Evolutionary conservation across 2,888 invertebrate genomes (phyloP).

Genomic region (Odontocerum albicorne): DNA sequence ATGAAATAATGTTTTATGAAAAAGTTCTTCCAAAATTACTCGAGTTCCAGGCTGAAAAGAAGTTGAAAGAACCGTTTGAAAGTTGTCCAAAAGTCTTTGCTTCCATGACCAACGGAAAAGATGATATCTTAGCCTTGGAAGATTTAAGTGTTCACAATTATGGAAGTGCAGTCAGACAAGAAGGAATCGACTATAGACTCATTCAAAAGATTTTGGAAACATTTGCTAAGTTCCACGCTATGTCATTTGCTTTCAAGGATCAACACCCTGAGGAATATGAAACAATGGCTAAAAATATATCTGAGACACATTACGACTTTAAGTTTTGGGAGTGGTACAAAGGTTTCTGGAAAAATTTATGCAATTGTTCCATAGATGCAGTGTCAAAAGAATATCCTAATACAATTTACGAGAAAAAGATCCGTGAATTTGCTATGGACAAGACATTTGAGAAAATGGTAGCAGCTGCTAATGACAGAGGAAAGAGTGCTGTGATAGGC

Average conservation of each 20-base stretch:
- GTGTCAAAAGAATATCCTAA: constrained; percentile 64
- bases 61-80: constrained; percentile 52
- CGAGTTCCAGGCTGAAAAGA: constrained; percentile 48
- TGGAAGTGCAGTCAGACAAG: constrained; percentile 49
- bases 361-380: constrained; percentile 62
- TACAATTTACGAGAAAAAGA: constrained; percentile 58
- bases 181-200: constrained; percentile 56
- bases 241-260: constrained; percentile 61
- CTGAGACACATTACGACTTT: constrained; percentile 63
- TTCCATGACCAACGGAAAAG: constrained; percentile 52
- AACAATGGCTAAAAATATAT: constrained; percentile 45
- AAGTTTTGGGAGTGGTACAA: constrained; percentile 59
- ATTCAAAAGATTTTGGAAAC: constrained; percentile 54
- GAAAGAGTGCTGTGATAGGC: constrained; percentile 59
- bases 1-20: constrained; percentile 69
- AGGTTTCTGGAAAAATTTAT: constrained; percentile 55
- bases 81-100: constrained; percentile 55
- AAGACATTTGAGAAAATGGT: constrained; percentile 55
- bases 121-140: constrained; percentile 60
- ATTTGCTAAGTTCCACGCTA: constrained; percentile 61
- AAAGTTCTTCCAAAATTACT: constrained; percentile 52
- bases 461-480: constrained; percentile 45
- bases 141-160: constrained; percentile 55
- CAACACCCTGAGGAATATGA: constrained; percentile 56
- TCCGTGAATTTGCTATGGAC: constrained; percentile 56